Evolutionary conservation across 2,797 vertebrate genomes (phyloP).

Genomic region (Dromococcyx pavoninus): DNA sequence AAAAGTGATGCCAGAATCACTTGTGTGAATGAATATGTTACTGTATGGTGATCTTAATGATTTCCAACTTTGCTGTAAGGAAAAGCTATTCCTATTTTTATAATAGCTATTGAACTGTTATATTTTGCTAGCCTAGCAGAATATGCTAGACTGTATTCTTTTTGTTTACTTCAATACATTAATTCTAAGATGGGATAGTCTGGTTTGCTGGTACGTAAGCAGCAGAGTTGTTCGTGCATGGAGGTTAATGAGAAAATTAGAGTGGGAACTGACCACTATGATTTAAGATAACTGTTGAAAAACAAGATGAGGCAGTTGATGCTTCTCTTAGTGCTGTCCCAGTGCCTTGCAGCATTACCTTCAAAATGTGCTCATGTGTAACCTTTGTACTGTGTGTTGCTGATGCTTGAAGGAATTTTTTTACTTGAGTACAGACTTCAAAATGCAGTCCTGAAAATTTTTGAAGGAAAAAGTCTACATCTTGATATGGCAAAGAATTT

Average conservation of each 20-base stretch:
- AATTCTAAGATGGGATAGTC: background rate
- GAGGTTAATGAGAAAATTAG: background rate
- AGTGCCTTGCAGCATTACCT: background rate
- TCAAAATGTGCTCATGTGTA: background rate
- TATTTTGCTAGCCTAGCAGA: background rate
- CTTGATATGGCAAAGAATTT: background rate
- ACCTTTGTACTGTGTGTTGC: background rate
- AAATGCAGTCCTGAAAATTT: background rate
- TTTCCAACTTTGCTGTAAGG: slow-evolving; percentile 5
- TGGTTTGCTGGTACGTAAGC: background rate
- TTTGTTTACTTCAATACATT: background rate
- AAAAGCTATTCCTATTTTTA: background rate
- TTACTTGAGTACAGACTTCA: background rate
- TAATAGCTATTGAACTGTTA: background rate
- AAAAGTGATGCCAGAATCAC: background rate
- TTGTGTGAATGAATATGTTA: background rate
- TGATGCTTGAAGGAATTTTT: background rate
- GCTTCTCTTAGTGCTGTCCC: background rate
- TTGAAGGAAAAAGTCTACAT: background rate
- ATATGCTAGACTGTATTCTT: background rate
- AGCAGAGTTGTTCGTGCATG: rapidly evolving
- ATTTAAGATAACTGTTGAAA: background rate
- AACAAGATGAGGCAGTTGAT: background rate
- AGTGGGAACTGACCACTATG: background rate
- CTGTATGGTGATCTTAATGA: background rate